Evolutionary conservation across 2,113 vertebrate species (phyloP), one percentile per base, ranked within the genome.

Genomic region (Oncorhynchus tshawytscha): DNA sequence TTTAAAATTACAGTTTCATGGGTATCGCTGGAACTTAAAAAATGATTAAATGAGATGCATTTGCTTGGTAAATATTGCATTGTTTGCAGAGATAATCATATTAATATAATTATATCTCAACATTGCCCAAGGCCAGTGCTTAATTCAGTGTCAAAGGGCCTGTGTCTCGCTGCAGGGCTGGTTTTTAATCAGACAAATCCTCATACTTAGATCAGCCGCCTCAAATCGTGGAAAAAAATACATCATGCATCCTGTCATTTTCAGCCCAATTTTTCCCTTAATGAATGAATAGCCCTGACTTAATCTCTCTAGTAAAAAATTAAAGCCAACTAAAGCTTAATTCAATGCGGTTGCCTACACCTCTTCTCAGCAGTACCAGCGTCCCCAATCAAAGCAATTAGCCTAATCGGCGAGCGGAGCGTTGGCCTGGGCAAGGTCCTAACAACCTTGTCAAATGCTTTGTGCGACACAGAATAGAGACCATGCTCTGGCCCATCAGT

Each of bases 401-500:
- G 79, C 78, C 80, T 89, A 89, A 90, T 89, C 76, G 72, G 83
- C 71, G 77, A 91, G 90, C 73, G 73, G 84, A 69, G 78, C 83
- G 85, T 78, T 31, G 85, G 72, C 4, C 85, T 15, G 39, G 78
- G 85, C 86, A 84, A 85, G 85, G 80, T 84, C 83, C 78, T 93
- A 92, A 93, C 88, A 92, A 86, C 85, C 89, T 87, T 92, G 92
- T 92, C 92, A 92, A 88, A 90, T 84, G 84, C 86, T 91, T 89
- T 89, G 87, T 89, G 90, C 87, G 76, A 85, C 86, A 81, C 86
- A 87, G 87, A 91, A 92, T 92, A 89, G 89, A 92, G 92, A 89
- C 87, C 72, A 81, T 88, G 90, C 89, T 91, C 90, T 88, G 90
- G 88, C 83, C 91, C 90, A 92, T 93, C 91, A 87, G 88, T 89